Percentiles rank a stretch among this genome's conserved stretches.
Conservation (phyloP, 2,113 vertebrate genomes). For the Anhinga rufa region DNA sequence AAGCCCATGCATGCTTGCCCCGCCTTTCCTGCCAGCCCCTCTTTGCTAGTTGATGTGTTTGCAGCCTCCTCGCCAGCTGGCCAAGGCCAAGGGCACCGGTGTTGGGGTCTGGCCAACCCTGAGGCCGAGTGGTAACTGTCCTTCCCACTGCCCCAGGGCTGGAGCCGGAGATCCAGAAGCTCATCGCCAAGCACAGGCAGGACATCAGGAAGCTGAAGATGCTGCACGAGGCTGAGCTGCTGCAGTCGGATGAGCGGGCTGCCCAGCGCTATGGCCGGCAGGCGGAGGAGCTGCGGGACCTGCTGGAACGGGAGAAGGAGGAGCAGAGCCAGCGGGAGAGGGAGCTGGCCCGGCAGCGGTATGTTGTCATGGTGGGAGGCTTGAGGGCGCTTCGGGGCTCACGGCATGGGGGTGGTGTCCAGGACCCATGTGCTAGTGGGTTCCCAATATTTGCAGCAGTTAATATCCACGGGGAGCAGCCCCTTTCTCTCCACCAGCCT, state of each 20-base stretch:
- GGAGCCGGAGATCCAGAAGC: constrained; percentile 95
- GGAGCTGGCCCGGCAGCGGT: constrained; percentile 84
- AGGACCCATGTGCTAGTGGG: fast-evolving
- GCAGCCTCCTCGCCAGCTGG: background rate
- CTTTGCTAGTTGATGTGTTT: fast-evolving
- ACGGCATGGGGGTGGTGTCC: fast-evolving
- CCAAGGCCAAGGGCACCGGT: fast-evolving
- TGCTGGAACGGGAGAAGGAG: constrained; percentile 83
- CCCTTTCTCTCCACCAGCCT: background rate
- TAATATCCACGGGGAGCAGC: fast-evolving
- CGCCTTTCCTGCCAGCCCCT: background rate
- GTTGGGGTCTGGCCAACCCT: background rate
- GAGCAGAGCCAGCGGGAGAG: constrained; percentile 83
- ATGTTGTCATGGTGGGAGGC: fast-evolving
- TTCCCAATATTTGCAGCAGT: fast-evolving
- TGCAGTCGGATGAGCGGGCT: constrained; percentile 80
- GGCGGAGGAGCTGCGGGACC: constrained; percentile 79
- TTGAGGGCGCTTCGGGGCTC: background rate
- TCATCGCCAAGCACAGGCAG: constrained; percentile 87
- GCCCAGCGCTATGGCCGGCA: constrained; percentile 79
- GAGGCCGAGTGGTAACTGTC: fast-evolving
- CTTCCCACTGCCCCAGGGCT: constrained; percentile 70
- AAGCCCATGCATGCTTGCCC: fast-evolving
- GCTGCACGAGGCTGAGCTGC: constrained; percentile 89
- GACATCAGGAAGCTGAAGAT: constrained; percentile 85